Conservation (phyloP, 1,140 invertebrate genomes). For the Tetramorium simillimum region DNA sequence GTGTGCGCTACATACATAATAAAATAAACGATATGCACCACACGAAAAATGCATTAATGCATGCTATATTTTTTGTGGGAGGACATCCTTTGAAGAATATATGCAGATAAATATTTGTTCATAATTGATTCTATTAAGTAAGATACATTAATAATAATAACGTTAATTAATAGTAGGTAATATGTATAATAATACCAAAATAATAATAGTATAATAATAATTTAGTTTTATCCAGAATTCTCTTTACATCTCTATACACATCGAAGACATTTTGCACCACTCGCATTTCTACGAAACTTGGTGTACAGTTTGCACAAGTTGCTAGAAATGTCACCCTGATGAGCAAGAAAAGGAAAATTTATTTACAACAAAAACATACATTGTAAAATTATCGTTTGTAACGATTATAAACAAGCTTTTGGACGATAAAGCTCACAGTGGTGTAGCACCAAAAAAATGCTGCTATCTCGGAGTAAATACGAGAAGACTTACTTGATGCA, state of each 20-base stretch:
- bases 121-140: slow-evolving; percentile 73
- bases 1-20: neutral
- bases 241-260: slow-evolving; percentile 43
- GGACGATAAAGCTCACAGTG: neutral
- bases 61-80: neutral
- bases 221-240: slow-evolving; percentile 35
- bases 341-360: slow-evolving; percentile 28
- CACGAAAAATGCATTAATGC: neutral
- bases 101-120: slow-evolving; percentile 50
- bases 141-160: slow-evolving; percentile 71
- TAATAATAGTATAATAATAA: slow-evolving; percentile 52
- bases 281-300: slow-evolving; percentile 20
- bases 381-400: neutral
- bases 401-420: slow-evolving; percentile 20
- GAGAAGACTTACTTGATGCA: slow-evolving; percentile 30
- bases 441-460: neutral
- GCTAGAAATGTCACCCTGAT: neutral
- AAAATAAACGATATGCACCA: slow-evolving; percentile 30
- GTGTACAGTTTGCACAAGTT: neutral
- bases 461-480: slow-evolving; percentile 24
- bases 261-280: slow-evolving; percentile 46
- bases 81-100: slow-evolving; percentile 51
- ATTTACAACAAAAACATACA: slow-evolving; percentile 25
- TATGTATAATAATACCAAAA: slow-evolving; percentile 53
- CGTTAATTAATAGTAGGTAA: slow-evolving; percentile 26